These are phyloP conservation scores for Drosophila sulfurigaster DNA, from an alignment of 1,140 invertebrate species.

Conservation along the genomic window DNA sequence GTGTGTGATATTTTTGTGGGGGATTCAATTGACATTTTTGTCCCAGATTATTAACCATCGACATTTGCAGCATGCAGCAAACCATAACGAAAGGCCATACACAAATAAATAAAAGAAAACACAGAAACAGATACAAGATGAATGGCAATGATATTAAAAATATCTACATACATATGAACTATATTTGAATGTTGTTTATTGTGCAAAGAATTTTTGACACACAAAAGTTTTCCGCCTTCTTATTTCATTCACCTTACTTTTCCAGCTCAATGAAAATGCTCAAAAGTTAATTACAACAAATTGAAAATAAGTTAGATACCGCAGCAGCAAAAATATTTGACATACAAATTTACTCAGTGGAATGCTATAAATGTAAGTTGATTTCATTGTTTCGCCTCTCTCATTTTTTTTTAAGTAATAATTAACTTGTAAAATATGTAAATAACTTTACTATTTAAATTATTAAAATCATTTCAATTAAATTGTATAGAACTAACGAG, in stretches of 20 bases:
- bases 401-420: background rate
- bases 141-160: background rate
- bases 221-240: no score
- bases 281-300: no score
- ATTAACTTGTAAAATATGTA: background rate
- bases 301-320: no score
- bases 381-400: background rate
- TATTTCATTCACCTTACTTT: no score
- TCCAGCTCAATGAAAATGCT: no score
- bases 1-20: background rate
- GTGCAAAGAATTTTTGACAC: no score
- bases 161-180: no score
- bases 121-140: constrained; percentile 18
- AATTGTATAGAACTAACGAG: background rate
- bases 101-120: background rate
- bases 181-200: no score
- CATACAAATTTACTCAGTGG: background rate
- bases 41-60: background rate
- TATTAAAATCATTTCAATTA: background rate
- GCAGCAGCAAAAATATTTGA: background rate
- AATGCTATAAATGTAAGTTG: no score
- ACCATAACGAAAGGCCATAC: background rate
- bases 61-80: constrained; percentile 5
- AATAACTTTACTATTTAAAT: background rate
- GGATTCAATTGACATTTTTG: constrained; percentile 16